phyloP scores from a whole-genome alignment of 2,797 vertebrate genomes.

The Lagorchestes hirsutus region DNA sequence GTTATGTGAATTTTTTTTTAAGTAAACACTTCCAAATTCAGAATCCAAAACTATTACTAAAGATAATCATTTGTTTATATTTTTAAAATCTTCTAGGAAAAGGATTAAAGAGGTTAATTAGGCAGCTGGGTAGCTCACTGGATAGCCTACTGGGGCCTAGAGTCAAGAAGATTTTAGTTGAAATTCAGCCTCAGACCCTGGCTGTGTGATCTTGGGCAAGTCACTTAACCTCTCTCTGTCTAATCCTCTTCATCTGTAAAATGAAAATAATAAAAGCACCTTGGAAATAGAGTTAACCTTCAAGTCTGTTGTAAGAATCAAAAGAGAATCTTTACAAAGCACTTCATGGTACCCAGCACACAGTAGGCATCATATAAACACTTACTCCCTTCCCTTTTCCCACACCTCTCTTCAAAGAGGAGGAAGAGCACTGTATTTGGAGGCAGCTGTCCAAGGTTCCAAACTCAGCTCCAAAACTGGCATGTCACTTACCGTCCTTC shows the following conservation, averaged over 20 bases:
- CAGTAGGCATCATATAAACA: neutral
- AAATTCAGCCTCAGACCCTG: neutral
- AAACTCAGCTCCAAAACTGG: neutral
- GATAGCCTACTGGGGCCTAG: neutral
- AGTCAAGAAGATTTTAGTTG: neutral
- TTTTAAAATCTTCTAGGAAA: slow-evolving; percentile 8
- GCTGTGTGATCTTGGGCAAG: neutral
- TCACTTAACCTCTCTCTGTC: neutral
- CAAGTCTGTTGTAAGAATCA: neutral
- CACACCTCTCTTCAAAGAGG: neutral
- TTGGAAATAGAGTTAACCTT: neutral
- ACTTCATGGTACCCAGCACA: neutral
- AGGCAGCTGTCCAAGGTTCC: neutral
- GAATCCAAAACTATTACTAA: neutral
- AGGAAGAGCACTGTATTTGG: neutral
- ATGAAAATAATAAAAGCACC: neutral
- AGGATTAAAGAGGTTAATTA: neutral
- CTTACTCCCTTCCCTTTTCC: neutral
- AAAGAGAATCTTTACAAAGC: neutral
- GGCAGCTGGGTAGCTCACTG: neutral
- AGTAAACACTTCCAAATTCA: neutral
- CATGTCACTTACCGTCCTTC: neutral
- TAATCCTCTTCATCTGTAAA: neutral
- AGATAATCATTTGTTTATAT: neutral
- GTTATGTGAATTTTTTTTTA: neutral